These are phyloP conservation scores for Agrochola circellaris DNA, from an alignment of 2,888 invertebrate species.

Conservation along the genomic window DNA sequence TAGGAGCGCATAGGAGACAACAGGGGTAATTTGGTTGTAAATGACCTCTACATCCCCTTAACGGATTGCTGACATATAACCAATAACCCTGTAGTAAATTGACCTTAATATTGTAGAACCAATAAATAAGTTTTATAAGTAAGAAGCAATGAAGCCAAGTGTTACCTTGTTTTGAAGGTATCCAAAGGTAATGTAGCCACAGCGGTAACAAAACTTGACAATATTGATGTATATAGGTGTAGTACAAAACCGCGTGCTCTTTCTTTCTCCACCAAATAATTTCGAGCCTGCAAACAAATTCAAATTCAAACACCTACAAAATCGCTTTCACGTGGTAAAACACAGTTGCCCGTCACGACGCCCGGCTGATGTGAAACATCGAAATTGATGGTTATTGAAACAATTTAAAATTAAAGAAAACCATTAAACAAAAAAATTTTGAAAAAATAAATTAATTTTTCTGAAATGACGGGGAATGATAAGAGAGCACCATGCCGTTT, in stretches of 20 bases:
- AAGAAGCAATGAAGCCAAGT: not conserved
- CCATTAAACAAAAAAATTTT: not conserved
- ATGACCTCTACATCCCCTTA: no score
- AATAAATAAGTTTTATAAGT: not conserved
- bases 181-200: slow-evolving; percentile 98
- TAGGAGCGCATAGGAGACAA: no score
- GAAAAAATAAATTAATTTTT: not conserved
- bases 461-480: not conserved
- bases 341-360: not conserved
- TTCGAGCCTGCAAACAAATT: slow-evolving; percentile 68
- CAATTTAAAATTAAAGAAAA: not conserved
- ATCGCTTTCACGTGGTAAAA: not conserved
- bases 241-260: slow-evolving; percentile 93
- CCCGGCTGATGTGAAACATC: not conserved
- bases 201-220: slow-evolving; percentile 98
- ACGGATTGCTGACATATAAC: no score
- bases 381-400: not conserved
- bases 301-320: not conserved
- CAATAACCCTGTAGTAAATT: no score
- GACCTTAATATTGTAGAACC: not conserved
- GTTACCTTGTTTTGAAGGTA: slow-evolving; percentile 97
- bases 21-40: no score
- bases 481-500: not conserved
- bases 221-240: slow-evolving; percentile 97
- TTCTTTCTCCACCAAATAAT: slow-evolving; percentile 80